Conservation (phyloP, 1,140 invertebrate species). For the Armadillidium nasatum region DNA sequence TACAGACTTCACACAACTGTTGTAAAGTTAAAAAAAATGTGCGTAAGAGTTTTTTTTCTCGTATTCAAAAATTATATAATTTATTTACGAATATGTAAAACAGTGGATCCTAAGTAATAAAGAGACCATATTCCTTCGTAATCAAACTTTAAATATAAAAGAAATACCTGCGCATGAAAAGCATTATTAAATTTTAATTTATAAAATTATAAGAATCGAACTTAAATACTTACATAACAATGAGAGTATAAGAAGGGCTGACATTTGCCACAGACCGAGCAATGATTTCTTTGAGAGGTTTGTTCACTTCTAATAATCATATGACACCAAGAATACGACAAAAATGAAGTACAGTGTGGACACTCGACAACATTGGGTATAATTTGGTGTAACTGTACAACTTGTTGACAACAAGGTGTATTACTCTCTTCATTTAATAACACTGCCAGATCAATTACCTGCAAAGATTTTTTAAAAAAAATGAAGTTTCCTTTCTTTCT, state of each 20-base stretch:
- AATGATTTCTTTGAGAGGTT: background rate
- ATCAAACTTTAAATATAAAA: background rate
- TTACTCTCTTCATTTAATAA: background rate
- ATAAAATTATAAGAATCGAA: background rate
- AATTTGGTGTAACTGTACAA: background rate
- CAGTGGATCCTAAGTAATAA: background rate
- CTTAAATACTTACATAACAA: background rate
- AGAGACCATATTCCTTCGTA: background rate
- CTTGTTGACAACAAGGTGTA: background rate
- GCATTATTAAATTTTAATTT: background rate
- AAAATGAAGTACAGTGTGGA: background rate
- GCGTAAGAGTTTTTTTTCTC: background rate
- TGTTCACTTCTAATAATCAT: background rate
- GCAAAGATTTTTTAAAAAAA: background rate
- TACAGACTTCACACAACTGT: background rate
- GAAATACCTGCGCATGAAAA: background rate
- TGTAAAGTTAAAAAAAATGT: background rate
- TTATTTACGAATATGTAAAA: background rate
- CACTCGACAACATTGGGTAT: background rate
- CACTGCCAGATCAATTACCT: background rate
- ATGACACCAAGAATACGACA: background rate
- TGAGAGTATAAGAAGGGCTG: background rate
- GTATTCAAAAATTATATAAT: background rate
- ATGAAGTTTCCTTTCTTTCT: background rate
- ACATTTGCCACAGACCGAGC: background rate